phyloP scores from a whole-genome alignment of 2,888 invertebrate genomes.

The Halictus quadricinctus region DNA sequence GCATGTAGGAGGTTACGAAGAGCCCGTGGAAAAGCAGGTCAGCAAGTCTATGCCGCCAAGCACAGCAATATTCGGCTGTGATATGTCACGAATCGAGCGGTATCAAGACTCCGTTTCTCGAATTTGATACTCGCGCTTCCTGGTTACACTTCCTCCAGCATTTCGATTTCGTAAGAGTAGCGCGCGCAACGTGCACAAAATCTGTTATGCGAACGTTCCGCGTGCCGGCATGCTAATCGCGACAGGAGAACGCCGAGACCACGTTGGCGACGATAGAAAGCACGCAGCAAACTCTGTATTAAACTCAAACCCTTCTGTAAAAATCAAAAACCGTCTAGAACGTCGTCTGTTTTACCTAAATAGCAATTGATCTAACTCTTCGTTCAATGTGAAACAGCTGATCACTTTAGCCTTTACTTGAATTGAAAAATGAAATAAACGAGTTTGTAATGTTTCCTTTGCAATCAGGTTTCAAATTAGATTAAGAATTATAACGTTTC shows the following conservation, averaged over 20 bases:
- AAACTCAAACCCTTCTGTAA: not conserved
- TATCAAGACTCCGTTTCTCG: not conserved
- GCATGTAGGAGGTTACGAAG: not conserved
- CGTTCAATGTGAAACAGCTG: not conserved
- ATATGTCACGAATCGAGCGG: not conserved
- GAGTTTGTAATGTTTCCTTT: too few relatives aligned
- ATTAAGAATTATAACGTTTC: not conserved
- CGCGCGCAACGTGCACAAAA: conserved; percentile 35
- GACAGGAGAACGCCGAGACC: conserved; percentile 3
- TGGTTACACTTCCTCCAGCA: conserved; percentile 36
- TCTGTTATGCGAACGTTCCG: conserved; percentile 22
- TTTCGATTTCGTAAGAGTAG: conserved; percentile 49
- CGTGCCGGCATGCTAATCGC: conserved; percentile 15
- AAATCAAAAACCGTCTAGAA: not conserved
- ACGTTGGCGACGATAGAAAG: conserved; percentile 2
- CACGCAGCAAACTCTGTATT: not conserved
- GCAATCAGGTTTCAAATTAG: not conserved
- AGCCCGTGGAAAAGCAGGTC: not conserved
- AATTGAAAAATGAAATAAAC: not conserved
- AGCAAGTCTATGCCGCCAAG: not conserved
- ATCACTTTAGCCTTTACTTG: not conserved
- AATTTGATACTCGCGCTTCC: conserved; percentile 27
- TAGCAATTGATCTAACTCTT: not conserved
- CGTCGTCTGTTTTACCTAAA: not conserved
- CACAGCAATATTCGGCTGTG: not conserved